phyloP scores from a whole-genome alignment of 2,888 invertebrate species.

The Cacoxenus indagator region DNA sequence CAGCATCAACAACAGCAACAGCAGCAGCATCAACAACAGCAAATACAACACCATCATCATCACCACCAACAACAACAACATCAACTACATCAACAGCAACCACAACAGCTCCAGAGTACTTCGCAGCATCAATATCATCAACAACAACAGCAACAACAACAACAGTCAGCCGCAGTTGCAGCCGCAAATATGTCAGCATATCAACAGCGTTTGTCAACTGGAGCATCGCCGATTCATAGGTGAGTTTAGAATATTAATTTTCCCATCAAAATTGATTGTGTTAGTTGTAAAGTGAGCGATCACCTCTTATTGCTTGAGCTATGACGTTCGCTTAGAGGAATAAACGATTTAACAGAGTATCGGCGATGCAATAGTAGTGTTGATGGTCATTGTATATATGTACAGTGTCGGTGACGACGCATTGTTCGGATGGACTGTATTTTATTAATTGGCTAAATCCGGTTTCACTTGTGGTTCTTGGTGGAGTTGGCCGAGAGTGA shows the following conservation, averaged over 20 bases:
- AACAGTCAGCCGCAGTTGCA: constrained; percentile 51
- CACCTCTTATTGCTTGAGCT: no score
- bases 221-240: constrained; percentile 71
- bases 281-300: no score
- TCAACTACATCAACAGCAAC: constrained; percentile 42
- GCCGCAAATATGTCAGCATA: constrained; percentile 68
- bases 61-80: constrained; percentile 60
- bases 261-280: no score
- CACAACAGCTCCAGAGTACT: constrained; percentile 43
- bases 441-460: no score
- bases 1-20: constrained; percentile 35
- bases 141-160: constrained; percentile 58
- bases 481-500: no score
- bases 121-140: constrained; percentile 40
- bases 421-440: no score
- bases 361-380: no score
- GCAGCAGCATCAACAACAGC: constrained; percentile 49
- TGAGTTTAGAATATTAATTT: constrained; percentile 51
- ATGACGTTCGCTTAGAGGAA: no score
- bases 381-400: no score
- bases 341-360: no score
- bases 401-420: no score
- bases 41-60: constrained; percentile 66
- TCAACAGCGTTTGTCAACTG: constrained; percentile 69
- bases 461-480: no score